Base-by-base conservation (phyloP, 2,113 vertebrate species). In the Hyperopisus bebe region DNA sequence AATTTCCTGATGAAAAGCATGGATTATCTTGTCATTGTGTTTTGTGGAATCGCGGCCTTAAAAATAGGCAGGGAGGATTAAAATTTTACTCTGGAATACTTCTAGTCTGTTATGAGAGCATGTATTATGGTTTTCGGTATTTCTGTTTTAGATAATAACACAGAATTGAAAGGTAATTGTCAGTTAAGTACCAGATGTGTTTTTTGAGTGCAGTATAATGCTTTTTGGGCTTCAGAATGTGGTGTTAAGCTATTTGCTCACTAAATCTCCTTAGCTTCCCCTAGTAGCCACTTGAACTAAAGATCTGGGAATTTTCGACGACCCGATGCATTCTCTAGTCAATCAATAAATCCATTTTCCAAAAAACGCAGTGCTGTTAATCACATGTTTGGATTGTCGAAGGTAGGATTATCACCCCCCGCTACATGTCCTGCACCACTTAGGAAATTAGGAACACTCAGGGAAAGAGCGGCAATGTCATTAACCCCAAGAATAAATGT, bases 401-500 rank as follows among this genome's bases (percentile, higher is more conserved):
- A 50, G 80, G 39, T 44, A 39, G 9, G 66, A 39, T 84, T 89
- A 89, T 58, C 9, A 27, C 51, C 21, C n/a, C 9, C 31, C 5
- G 82, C 15, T 62, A 48, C 9, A 84, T 48, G 89, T 87, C 83
- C 46, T 31, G 55, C 88, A 31, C 90, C 92, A 92, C 91, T 93
- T 90, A 62, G 90, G 90, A 93, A 90, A 89, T 66, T 31, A 62
- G 83, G 21, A 66, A 62, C 88, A 87, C 94, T 90, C 90, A 94
- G 93, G 92, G 90, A 90, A 91, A 90, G 91, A 92, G 92, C 92
- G 92, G 92, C 89, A 91, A 94, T 92, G 93, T 93, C 92, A 92
- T 91, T 85, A 62, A 90, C 92, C 91, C 91, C 92, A 92, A 93
- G 94, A 92, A 93, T 91, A 94, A 94, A 95, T 94, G 93, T 95